Percentiles rank a stretch among this genome's conserved stretches.
These are phyloP conservation scores for Epizoanthus fatuus DNA, from an alignment of 92 coral and sea anemone species.

Conservation along the genomic window DNA sequence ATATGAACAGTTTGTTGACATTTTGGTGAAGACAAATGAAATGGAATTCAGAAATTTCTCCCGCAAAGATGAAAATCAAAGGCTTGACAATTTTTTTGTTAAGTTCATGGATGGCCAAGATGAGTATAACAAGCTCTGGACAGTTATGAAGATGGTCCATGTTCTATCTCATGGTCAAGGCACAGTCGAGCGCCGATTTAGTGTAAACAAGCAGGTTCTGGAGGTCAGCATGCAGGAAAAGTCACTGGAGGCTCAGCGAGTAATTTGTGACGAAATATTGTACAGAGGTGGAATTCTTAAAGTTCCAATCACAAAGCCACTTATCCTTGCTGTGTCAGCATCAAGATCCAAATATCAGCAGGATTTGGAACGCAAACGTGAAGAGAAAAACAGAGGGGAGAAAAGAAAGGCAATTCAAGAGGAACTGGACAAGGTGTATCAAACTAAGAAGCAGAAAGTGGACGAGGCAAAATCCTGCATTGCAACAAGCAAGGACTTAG, in stretches of 20 bases:
- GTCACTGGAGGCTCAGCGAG: slow-evolving; percentile 41
- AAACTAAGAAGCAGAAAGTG: slow-evolving; percentile 13
- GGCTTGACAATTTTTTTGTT: slow-evolving; percentile 23
- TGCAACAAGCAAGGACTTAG: neutral
- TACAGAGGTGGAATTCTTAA: slow-evolving; percentile 14
- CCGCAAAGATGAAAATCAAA: slow-evolving; percentile 20
- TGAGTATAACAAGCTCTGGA: slow-evolving; percentile 25
- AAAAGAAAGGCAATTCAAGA: slow-evolving; percentile 1
- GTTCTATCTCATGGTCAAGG: no score
- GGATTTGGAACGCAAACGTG: slow-evolving; percentile 26
- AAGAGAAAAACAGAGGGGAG: slow-evolving; percentile 10
- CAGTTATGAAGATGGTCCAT: neutral
- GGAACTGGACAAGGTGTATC: slow-evolving; percentile 11
- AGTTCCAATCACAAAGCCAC: slow-evolving; percentile 22
- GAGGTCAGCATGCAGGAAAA: slow-evolving; percentile 27
- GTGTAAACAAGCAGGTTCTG: slow-evolving; percentile 41
- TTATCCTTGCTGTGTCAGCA: slow-evolving; percentile 23
- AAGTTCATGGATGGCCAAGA: slow-evolving; percentile 14
- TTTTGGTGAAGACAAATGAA: slow-evolving; percentile 26
- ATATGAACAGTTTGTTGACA: slow-evolving; percentile 32
- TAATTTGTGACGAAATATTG: slow-evolving; percentile 31
- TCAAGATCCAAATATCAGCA: slow-evolving; percentile 24
- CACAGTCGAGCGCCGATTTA: neutral
- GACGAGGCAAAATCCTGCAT: slow-evolving; percentile 20
- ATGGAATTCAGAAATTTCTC: slow-evolving; percentile 27